These are phyloP conservation scores for Lymantria dispar DNA, from an alignment of 2,888 invertebrate genomes.

Conservation along the genomic window DNA sequence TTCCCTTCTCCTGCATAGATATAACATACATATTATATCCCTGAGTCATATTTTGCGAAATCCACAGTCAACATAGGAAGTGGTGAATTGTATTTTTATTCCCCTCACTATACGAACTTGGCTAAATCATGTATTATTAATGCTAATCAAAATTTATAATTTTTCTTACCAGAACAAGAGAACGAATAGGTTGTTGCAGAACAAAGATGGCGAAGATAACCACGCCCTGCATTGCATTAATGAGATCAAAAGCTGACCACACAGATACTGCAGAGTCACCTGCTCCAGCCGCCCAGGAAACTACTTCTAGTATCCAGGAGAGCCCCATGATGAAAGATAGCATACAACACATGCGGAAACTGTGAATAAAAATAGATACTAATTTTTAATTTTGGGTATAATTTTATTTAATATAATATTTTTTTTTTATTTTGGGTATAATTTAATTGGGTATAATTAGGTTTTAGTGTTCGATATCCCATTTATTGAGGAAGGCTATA, in stretches of 20 bases:
- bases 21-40: too few relatives aligned
- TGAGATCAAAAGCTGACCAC: conserved; percentile 85
- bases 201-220: conserved; percentile 86
- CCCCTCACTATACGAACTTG: too few relatives aligned
- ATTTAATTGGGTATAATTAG: too few relatives aligned
- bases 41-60: too few relatives aligned
- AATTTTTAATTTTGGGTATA: not conserved
- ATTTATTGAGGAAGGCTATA: too few relatives aligned
- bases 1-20: too few relatives aligned
- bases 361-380: conserved; percentile 28
- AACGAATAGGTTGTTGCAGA: conserved; percentile 68
- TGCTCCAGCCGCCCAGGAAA: conserved; percentile 84
- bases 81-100: too few relatives aligned
- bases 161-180: conserved; percentile 57
- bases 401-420: not conserved
- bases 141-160: too few relatives aligned
- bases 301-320: conserved; percentile 87
- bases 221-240: conserved; percentile 87
- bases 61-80: too few relatives aligned
- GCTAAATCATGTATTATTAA: too few relatives aligned
- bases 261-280: conserved; percentile 70
- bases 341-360: conserved; percentile 81
- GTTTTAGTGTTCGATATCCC: too few relatives aligned
- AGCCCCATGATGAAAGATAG: conserved; percentile 86
- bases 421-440: too few relatives aligned